These are phyloP conservation scores for Psittacus erithacus DNA, from an alignment of 2,113 vertebrate genomes.

Conservation along the genomic window DNA sequence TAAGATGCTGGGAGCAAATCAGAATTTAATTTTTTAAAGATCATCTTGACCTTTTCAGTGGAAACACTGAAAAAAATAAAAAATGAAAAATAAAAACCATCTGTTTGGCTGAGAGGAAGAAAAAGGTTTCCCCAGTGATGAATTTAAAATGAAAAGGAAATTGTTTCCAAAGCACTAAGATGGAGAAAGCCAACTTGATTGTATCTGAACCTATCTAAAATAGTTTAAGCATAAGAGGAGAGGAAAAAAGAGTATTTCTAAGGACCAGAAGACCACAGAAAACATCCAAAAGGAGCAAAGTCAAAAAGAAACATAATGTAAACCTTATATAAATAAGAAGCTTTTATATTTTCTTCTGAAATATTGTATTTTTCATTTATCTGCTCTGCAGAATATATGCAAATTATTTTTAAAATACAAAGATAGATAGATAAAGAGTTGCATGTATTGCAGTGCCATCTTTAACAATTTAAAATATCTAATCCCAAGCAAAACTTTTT, in stretches of 20 bases:
- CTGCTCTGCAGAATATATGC: neutral
- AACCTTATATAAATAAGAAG: neutral
- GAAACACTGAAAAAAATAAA: neutral
- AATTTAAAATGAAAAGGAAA: slow-evolving; percentile 75
- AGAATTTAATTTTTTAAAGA: slow-evolving; percentile 35
- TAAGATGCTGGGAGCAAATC: slow-evolving; percentile 47
- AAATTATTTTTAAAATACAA: neutral
- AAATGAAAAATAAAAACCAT: slow-evolving; percentile 67
- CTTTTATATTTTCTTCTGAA: slow-evolving; percentile 4
- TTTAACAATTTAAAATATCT: neutral
- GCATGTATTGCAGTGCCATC: neutral
- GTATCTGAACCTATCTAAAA: slow-evolving; percentile 66
- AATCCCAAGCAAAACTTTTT: neutral
- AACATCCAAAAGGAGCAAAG: neutral
- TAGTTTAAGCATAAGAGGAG: slow-evolving; percentile 52
- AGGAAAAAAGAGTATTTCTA: slow-evolving; percentile 34
- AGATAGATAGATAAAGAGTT: neutral
- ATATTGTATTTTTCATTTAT: neutral
- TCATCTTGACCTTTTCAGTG: slow-evolving; percentile 43
- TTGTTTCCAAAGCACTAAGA: slow-evolving; percentile 60
- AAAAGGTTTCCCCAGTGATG: slow-evolving; percentile 70
- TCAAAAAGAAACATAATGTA: neutral
- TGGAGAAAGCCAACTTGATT: slow-evolving; percentile 56
- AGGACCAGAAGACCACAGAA: slow-evolving; percentile 12
- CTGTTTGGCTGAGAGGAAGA: slow-evolving; percentile 73